Percentiles rank a stretch among this genome's conserved stretches.
These are phyloP conservation scores for Neoascia interrupta DNA, from an alignment of 2,888 invertebrate species.

Conservation along the genomic window DNA sequence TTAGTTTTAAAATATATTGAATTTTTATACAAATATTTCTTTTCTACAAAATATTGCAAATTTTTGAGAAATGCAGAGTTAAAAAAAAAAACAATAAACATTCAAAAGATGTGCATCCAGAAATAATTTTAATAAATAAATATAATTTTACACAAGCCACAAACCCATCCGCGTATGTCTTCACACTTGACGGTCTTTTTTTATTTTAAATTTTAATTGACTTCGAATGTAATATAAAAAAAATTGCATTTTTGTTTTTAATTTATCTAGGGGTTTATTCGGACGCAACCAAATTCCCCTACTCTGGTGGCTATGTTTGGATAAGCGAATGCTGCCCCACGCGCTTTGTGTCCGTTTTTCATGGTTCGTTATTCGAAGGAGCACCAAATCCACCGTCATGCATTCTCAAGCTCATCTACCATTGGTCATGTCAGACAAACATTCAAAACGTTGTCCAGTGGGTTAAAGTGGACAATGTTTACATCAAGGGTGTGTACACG, in stretches of 20 bases:
- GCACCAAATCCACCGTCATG: conserved; percentile 91
- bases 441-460: conserved; percentile 93
- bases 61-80: too few relatives aligned
- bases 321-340: conserved; percentile 93
- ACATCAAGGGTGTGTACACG: conserved; percentile 85
- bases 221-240: not conserved
- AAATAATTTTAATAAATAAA: too few relatives aligned
- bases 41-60: too few relatives aligned
- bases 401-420: conserved; percentile 90
- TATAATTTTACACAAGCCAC: too few relatives aligned
- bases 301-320: conserved; percentile 95
- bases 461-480: conserved; percentile 89
- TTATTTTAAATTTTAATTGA: too few relatives aligned
- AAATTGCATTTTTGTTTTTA: not conserved
- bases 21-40: too few relatives aligned
- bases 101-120: too few relatives aligned
- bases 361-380: conserved; percentile 92
- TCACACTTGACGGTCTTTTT: too few relatives aligned
- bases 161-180: too few relatives aligned
- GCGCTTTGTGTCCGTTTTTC: conserved; percentile 91
- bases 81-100: too few relatives aligned
- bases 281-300: conserved; percentile 90
- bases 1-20: too few relatives aligned
- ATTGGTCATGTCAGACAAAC: conserved; percentile 95
- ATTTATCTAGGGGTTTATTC: conserved; percentile 88